Evolutionary conservation across 2,797 vertebrate genomes (phyloP).

Genomic region (Chelon labrosus): DNA sequence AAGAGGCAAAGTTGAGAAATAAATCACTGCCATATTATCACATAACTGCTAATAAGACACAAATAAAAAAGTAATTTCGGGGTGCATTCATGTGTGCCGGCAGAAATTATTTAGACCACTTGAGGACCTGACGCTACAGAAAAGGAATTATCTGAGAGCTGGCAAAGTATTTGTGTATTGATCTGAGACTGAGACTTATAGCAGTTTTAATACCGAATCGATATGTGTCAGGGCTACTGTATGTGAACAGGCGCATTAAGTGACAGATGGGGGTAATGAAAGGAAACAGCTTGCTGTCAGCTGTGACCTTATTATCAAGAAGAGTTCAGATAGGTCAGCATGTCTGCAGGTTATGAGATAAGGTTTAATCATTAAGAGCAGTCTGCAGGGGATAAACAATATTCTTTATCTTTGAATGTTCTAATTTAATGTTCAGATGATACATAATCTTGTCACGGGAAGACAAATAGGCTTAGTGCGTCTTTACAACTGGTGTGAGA

Average conservation of each 20-base stretch:
- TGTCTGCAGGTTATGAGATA: constrained; percentile 48
- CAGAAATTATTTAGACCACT: constrained; percentile 56
- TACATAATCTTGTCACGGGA: background rate
- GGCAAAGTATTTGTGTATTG: constrained; percentile 65
- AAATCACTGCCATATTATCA: constrained; percentile 62
- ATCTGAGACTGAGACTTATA: constrained; percentile 43
- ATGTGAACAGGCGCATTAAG: constrained; percentile 35
- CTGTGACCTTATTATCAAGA: constrained; percentile 58
- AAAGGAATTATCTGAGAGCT: constrained; percentile 42
- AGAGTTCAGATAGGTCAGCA: constrained; percentile 36
- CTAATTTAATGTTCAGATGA: background rate
- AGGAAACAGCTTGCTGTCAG: constrained; percentile 63
- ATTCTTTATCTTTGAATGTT: no score
- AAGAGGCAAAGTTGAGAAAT: constrained; percentile 45
- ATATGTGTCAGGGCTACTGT: constrained; percentile 58
- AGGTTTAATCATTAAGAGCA: constrained; percentile 29
- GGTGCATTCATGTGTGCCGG: constrained; percentile 54
- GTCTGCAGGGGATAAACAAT: background rate
- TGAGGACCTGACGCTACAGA: constrained; percentile 45
- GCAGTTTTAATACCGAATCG: constrained; percentile 60
- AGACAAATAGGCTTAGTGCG: no score
- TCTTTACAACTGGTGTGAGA: no score
- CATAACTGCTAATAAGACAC: constrained; percentile 55
- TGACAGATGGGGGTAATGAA: constrained; percentile 66
- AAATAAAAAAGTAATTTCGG: constrained; percentile 58